Evolutionary conservation across 2,797 vertebrate genomes (phyloP), one percentile per base, ranked within the genome.

Genomic region (Alfaro cultratus): DNA sequence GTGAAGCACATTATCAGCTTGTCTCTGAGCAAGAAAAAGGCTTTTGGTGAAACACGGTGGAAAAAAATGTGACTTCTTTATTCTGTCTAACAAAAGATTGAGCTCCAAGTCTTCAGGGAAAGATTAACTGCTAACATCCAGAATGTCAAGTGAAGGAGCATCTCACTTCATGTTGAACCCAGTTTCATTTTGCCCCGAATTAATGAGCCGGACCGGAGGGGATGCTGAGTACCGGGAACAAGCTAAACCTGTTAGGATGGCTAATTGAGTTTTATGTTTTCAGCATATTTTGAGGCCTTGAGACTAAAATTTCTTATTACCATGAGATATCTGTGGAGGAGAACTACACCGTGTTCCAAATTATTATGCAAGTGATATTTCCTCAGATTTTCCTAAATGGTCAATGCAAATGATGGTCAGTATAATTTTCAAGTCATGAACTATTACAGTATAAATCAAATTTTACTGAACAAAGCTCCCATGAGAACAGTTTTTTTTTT

Each of bases 221-320:
- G 68, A 26, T 12, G 13, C 41, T 46, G 26, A 71, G 68, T n/a
- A 43, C 41, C 68, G 4, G 5, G 53, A 84, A 76, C 81, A 87
- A 64, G 31, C 67, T 41, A 57, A 53, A 78, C 64, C 78, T 82
- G 84, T 85, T 89, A 73, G 80, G 80, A 62, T 68, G 77, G 74
- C 80, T 91, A 87, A 93, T 86, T 87, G 79, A 77, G 70, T 90
- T 89, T 90, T 26, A 70, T 87, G 79, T 89, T 83, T 80, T 90
- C 83, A 85, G 60, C 18, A 5, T 78, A 55, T 86, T 83, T 89
- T 23, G 46, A 87, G 82, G 83, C 79, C 84, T 79, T 86, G 77
- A 39, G 67, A 79, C 78, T 67, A 76, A 85, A 81, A 84, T 84
- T 81, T 70, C 47, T 49, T 73, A 75, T 82, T 45, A 74, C 74